phyloP scores from a whole-genome alignment of 2,113 vertebrate genomes.

The Anser cygnoides region DNA sequence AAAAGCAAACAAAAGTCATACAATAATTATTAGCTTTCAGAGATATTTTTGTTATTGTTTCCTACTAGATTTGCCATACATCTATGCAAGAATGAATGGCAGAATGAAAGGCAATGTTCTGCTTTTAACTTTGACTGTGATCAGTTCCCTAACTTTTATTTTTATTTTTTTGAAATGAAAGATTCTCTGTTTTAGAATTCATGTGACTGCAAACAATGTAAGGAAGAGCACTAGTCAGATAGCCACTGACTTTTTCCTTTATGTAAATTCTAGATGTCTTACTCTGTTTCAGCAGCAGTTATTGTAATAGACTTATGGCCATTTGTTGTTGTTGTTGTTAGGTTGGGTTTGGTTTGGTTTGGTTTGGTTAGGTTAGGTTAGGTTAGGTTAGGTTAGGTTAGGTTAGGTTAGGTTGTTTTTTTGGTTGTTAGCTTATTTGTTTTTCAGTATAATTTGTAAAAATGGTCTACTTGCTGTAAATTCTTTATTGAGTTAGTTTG shows the following conservation, averaged over 20 bases:
- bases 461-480: background rate
- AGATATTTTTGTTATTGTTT: background rate
- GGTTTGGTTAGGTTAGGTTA: too few species aligned
- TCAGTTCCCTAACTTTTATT: background rate
- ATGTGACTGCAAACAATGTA: background rate
- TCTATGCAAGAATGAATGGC: background rate
- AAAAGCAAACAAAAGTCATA: background rate
- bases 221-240: background rate
- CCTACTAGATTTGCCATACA: background rate
- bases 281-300: background rate
- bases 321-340: too few species aligned
- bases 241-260: background rate
- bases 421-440: too few species aligned
- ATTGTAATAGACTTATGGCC: background rate
- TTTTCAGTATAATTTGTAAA: background rate
- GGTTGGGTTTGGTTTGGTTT: too few species aligned
- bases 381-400: too few species aligned
- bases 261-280: background rate
- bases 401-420: too few species aligned
- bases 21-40: background rate
- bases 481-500: background rate
- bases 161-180: too few species aligned
- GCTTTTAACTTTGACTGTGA: background rate
- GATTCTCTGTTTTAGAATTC: background rate
- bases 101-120: background rate